Evolutionary conservation across 1,140 invertebrate genomes (phyloP), one percentile per base, ranked within the genome.

Genomic region (Homarus americanus): DNA sequence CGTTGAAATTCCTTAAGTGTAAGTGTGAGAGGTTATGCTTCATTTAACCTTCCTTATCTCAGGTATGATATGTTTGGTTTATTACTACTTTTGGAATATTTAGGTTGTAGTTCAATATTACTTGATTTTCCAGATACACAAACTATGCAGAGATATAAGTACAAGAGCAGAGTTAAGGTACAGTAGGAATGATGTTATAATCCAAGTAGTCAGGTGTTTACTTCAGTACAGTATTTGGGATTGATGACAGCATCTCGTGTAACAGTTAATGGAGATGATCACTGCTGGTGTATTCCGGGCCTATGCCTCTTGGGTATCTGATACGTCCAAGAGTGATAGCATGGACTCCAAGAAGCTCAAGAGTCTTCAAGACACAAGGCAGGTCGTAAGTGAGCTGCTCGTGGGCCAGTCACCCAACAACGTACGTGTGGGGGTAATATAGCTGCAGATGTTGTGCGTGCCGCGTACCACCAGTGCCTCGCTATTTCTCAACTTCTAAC

Each of bases 241-340:
- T 79, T 87, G 53, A 87, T 66, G 32, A 66, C 36, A 69, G 34
- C 38, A 87, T 83, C 73, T 49, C 53, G 53, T 78, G 80, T 83
- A 90, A 90, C 88, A 90, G 88, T 90, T 90, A 90, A 90, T 90
- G 88, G 88, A 82, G 80, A 78, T 90, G 88, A 83, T 90, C 79
- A 90, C 88, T 83, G 80, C 80, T 63, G 88, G 88, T 83, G 88
- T 90, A 58, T 90, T 76, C 69, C 88, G 82, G 44, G 88, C 88
- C 34, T 90, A 90, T 90, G 72, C 80, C 80, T 75, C 88, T 40
- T 90, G 88, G 88, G 2, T 90, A 40, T 75, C 80, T 53, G 88
- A 90, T 44, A 90, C 88, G 53, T 24, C 72, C 73, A 44, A 58
- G 15, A 72, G 41, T 75, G 69, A 58, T 63, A 63, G 38, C 12